Percentiles rank a stretch among this genome's conserved stretches.
These are phyloP conservation scores for Thalassophryne amazonica DNA, from an alignment of 2,797 vertebrate genomes.

Conservation along the genomic window DNA sequence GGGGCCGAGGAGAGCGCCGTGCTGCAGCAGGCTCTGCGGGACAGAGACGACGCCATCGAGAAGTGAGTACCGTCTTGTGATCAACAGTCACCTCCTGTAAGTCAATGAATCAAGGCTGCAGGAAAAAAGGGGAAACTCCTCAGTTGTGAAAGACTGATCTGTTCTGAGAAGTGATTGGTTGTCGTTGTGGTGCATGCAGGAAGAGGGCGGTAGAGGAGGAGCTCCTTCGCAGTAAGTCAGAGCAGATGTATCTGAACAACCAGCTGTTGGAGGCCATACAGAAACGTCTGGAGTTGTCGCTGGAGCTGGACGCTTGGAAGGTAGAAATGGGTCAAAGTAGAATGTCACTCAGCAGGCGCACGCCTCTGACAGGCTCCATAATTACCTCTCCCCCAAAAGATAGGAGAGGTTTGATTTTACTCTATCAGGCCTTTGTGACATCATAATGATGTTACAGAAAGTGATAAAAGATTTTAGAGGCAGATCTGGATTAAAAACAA, in stretches of 20 bases:
- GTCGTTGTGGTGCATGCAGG: conserved; percentile 59
- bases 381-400: no score
- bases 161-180: no score
- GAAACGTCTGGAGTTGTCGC: conserved; percentile 81
- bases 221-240: conserved; percentile 77
- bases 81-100: neutral
- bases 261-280: conserved; percentile 83
- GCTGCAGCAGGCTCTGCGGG: conserved; percentile 79
- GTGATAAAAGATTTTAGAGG: no score
- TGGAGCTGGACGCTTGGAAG: conserved; percentile 87
- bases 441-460: no score
- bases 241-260: conserved; percentile 79
- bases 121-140: conserved; percentile 1
- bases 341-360: no score
- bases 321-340: conserved; percentile 53
- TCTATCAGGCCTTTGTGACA: no score
- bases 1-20: conserved; percentile 46
- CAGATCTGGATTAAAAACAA: no score
- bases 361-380: no score
- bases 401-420: no score
- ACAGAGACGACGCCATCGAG: conserved; percentile 84
- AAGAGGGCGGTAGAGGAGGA: conserved; percentile 84
- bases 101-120: conserved; percentile 12
- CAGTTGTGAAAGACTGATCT: neutral
- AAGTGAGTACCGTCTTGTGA: conserved; percentile 70